These are phyloP conservation scores for Ichneumoninae sp. DNA, from an alignment of 2,888 invertebrate species.

Conservation along the genomic window DNA sequence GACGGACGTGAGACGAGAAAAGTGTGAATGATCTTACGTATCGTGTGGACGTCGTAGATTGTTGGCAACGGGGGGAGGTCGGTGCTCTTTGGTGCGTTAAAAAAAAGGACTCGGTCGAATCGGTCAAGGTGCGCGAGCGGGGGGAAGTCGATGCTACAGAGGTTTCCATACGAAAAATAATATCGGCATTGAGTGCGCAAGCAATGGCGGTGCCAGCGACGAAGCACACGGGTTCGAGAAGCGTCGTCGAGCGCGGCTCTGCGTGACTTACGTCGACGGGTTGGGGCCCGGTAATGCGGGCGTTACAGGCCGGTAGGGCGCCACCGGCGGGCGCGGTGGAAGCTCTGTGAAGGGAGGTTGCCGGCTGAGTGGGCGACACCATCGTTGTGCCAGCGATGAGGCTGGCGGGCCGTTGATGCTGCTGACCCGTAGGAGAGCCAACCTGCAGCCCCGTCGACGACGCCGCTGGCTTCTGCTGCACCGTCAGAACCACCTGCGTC, in stretches of 20 bases:
- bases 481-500: slow-evolving; percentile 89
- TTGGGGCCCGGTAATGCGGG: slow-evolving; percentile 93
- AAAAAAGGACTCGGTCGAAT: slow-evolving; percentile 31
- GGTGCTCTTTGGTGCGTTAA: slow-evolving; percentile 29
- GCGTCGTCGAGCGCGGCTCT: neutral
- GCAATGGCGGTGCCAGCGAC: slow-evolving; percentile 17
- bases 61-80: slow-evolving; percentile 5
- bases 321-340: slow-evolving; percentile 83
- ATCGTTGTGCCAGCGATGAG: slow-evolving; percentile 80
- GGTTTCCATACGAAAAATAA: slow-evolving; percentile 10
- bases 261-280: slow-evolving; percentile 93
- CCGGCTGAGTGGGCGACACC: slow-evolving; percentile 79
- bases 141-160: slow-evolving; percentile 1
- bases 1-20: slow-evolving; percentile 20
- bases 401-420: slow-evolving; percentile 83
- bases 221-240: slow-evolving; percentile 32
- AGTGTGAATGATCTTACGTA: slow-evolving; percentile 49
- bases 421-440: slow-evolving; percentile 84
- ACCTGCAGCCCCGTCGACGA: slow-evolving; percentile 76
- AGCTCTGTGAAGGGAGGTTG: slow-evolving; percentile 82
- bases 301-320: slow-evolving; percentile 85
- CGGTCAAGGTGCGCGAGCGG: slow-evolving; percentile 4
- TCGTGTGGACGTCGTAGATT: slow-evolving; percentile 40
- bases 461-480: slow-evolving; percentile 86
- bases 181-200: slow-evolving; percentile 9